These are phyloP conservation scores for Mobula hypostoma DNA, from an alignment of 2,113 vertebrate species.

Conservation along the genomic window DNA sequence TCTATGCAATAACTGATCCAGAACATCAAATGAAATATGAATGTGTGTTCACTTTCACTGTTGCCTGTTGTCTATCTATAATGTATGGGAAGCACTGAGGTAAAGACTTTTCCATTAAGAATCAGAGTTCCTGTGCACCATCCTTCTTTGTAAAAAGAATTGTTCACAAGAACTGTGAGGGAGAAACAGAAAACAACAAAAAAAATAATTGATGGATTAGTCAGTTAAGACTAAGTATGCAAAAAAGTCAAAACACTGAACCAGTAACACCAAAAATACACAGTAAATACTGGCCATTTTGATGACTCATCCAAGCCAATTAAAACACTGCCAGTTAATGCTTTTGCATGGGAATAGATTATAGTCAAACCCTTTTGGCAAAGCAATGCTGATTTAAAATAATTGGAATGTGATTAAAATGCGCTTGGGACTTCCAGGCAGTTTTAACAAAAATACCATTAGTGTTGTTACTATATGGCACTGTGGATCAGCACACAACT, in stretches of 20 bases:
- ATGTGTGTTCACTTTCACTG: slow-evolving; percentile 8
- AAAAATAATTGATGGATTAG: not conserved
- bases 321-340: not conserved
- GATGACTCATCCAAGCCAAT: not conserved
- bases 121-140: not conserved
- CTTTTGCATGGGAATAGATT: not conserved
- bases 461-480: not conserved
- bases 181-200: not conserved
- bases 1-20: slow-evolving; percentile 25
- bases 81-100: not conserved
- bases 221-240: not conserved
- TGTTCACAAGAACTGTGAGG: not conserved
- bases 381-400: not conserved
- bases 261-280: not conserved
- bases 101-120: slow-evolving; percentile 2
- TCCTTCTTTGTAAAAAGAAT: not conserved
- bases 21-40: slow-evolving; percentile 28
- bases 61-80: slow-evolving; percentile 11
- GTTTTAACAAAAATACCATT: not conserved
- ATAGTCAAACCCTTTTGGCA: not conserved
- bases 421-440: not conserved
- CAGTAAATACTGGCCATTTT: not conserved
- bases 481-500: not conserved
- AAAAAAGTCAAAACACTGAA: not conserved
- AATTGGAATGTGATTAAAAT: slow-evolving; percentile 21